These are phyloP conservation scores for Polypterus senegalus DNA, from an alignment of 2,113 vertebrate genomes.

Conservation along the genomic window DNA sequence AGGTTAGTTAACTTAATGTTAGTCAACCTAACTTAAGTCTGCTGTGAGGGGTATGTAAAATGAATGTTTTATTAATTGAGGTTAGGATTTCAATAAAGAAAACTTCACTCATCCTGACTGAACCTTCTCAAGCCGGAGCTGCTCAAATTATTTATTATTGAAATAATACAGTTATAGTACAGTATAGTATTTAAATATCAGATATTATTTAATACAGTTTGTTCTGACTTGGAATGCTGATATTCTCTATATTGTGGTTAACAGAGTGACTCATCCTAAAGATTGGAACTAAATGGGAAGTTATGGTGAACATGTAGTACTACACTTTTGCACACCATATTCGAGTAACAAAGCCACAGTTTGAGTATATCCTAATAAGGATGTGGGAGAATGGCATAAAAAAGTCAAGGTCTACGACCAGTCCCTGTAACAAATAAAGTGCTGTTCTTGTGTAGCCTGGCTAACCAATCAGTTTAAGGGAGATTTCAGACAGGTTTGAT, in stretches of 20 bases:
- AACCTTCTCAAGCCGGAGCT: conserved; percentile 6
- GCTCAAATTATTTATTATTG: conserved; percentile 5
- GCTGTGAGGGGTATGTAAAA: conserved; percentile 4
- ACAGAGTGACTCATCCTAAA: conserved; percentile 7
- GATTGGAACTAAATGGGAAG: background rate
- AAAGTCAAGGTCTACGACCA: conserved; percentile 7
- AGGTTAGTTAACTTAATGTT: no score
- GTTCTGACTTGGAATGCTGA: conserved; percentile 6
- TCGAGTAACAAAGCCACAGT: conserved; percentile 4
- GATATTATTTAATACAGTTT: conserved; percentile 3
- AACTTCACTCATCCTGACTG: conserved; percentile 2
- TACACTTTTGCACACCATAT: conserved; percentile 3
- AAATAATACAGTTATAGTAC: conserved; percentile 1
- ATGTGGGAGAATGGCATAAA: background rate
- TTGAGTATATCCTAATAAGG: conserved; percentile 1
- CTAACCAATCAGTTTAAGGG: conserved; percentile 14
- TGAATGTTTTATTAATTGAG: conserved; percentile 6
- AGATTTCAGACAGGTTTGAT: conserved; percentile 18
- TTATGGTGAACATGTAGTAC: background rate
- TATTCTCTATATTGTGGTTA: conserved; percentile 5
- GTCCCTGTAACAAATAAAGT: conserved; percentile 12
- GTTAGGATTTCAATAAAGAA: conserved; percentile 6
- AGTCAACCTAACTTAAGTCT: conserved; percentile 4
- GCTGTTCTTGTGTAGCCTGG: conserved; percentile 10
- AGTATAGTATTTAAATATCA: conserved; percentile 6